phyloP scores from a whole-genome alignment of 2,888 invertebrate species.

The Pammene aurita region DNA sequence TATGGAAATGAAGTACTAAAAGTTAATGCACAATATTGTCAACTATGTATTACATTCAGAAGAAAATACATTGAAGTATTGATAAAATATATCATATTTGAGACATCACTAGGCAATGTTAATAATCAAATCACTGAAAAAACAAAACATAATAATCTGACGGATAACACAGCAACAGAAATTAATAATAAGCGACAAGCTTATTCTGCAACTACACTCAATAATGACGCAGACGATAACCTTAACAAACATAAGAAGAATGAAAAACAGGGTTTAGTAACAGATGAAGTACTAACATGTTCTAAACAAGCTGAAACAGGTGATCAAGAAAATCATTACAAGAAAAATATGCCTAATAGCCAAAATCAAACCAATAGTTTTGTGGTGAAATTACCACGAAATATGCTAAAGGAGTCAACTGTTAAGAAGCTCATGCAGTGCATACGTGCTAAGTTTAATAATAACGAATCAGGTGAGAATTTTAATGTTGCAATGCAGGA shows the following conservation, averaged over 20 bases:
- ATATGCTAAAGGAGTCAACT: neutral
- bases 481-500: neutral
- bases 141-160: neutral
- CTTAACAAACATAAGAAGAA: neutral
- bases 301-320: neutral
- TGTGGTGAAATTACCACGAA: slow-evolving; percentile 6
- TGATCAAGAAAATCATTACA: neutral
- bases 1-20: neutral
- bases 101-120: neutral
- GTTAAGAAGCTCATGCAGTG: neutral
- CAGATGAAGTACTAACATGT: neutral
- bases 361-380: neutral
- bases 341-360: no score
- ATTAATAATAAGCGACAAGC: neutral
- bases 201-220: neutral
- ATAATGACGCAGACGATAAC: neutral
- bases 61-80: neutral
- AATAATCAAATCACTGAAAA: neutral
- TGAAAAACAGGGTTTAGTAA: slow-evolving; percentile 1
- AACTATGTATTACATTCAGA: slow-evolving; percentile 4
- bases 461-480: neutral
- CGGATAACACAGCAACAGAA: neutral
- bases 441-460: neutral
- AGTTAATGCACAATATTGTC: neutral
- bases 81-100: neutral